Percentiles rank a stretch among this genome's conserved stretches.
Evolutionary conservation across 2,888 invertebrate species (phyloP).

Genomic region (Malthinus flaveolus): DNA sequence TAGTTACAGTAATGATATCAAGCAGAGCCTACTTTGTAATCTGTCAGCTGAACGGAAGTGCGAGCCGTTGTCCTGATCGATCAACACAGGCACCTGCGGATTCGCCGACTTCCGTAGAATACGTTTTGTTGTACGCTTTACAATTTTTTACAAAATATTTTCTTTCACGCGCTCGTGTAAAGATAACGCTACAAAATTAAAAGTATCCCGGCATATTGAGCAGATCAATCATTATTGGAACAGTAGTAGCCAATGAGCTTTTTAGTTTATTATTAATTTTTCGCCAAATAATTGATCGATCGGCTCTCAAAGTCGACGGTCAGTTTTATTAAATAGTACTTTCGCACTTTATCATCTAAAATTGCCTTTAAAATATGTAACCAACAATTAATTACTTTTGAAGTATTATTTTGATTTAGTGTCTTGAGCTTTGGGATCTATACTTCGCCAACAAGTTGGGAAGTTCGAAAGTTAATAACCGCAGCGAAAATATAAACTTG

Average conservation of each 20-base stretch:
- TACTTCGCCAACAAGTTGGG: constrained; percentile 44
- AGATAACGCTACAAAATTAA: not conserved
- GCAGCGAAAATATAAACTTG: constrained; percentile 49
- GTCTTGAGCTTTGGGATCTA: constrained; percentile 42
- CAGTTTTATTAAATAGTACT: too few relatives aligned
- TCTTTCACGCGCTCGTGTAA: too few relatives aligned
- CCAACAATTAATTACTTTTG: constrained; percentile 49
- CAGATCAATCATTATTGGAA: too few relatives aligned
- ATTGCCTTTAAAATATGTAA: constrained; percentile 42
- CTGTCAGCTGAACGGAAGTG: constrained; percentile 46
- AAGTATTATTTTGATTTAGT: constrained; percentile 51
- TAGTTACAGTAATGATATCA: constrained; percentile 1
- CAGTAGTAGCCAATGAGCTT: too few relatives aligned
- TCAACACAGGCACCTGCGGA: constrained; percentile 43
- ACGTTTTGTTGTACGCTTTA: constrained; percentile 21
- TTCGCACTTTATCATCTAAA: constrained; percentile 31
- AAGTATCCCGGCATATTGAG: not conserved
- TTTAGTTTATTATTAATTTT: too few relatives aligned
- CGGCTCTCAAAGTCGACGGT: too few relatives aligned
- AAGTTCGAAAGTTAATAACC: constrained; percentile 47
- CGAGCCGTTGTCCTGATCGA: constrained; percentile 45
- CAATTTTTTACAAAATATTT: too few relatives aligned
- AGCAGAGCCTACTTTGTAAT: constrained; percentile 36
- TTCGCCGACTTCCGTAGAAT: constrained; percentile 30
- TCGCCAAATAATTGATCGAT: too few relatives aligned